phyloP scores from a whole-genome alignment of 2,888 invertebrate species.

The Rugalucina vietnamica region DNA sequence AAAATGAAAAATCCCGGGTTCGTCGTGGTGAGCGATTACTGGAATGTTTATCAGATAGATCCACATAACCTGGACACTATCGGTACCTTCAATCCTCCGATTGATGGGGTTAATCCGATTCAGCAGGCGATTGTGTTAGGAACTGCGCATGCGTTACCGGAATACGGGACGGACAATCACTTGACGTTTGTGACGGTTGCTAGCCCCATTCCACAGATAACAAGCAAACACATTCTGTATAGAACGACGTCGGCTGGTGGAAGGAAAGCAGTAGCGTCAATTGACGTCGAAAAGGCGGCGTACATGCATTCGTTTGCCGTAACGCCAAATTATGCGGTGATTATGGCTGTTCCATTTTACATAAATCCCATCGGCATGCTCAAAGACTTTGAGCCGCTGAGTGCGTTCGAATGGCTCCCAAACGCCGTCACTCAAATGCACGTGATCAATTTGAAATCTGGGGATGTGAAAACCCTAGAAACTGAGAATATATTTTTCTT shows the following conservation, averaged over 20 bases:
- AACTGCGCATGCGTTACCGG: slow-evolving; percentile 78
- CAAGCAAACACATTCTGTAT: slow-evolving; percentile 64
- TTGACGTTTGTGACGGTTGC: slow-evolving; percentile 72
- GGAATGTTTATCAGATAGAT: slow-evolving; percentile 76
- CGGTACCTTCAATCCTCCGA: slow-evolving; percentile 49
- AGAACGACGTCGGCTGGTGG: slow-evolving; percentile 68
- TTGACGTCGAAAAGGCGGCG: slow-evolving; percentile 68
- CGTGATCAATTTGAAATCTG: slow-evolving; percentile 69
- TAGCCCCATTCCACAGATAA: slow-evolving; percentile 62
- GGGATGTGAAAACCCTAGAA: slow-evolving; percentile 58
- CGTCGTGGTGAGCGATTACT: slow-evolving; percentile 77
- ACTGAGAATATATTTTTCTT: slow-evolving; percentile 73
- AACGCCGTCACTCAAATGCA: slow-evolving; percentile 65
- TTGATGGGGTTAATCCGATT: slow-evolving; percentile 30
- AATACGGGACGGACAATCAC: slow-evolving; percentile 67
- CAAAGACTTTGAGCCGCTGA: slow-evolving; percentile 62
- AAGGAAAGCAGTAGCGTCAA: slow-evolving; percentile 71
- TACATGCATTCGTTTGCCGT: slow-evolving; percentile 81
- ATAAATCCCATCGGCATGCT: slow-evolving; percentile 72
- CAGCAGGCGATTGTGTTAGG: slow-evolving; percentile 60
- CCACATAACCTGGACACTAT: slow-evolving; percentile 66
- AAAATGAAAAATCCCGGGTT: slow-evolving; percentile 35
- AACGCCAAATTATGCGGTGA: slow-evolving; percentile 73
- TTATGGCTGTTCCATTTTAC: slow-evolving; percentile 75
- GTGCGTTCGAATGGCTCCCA: slow-evolving; percentile 72